Percentiles rank a stretch among this genome's conserved stretches.
Evolutionary conservation across 2,113 vertebrate genomes (phyloP).

Genomic region (Aptenodytes forsteri): DNA sequence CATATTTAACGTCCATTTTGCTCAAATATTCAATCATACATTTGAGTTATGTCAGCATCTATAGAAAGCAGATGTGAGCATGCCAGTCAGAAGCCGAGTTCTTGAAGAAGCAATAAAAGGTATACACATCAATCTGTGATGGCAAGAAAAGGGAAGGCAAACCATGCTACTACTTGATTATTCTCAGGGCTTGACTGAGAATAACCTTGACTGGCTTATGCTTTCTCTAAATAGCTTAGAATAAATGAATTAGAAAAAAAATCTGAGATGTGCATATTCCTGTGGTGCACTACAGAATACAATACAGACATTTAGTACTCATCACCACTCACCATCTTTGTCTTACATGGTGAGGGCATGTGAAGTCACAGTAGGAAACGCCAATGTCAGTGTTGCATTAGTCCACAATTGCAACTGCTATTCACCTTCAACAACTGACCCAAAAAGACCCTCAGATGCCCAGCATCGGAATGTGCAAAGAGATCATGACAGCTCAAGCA

Average conservation of each 20-base stretch:
- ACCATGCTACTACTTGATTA: neutral
- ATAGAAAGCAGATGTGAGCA: neutral
- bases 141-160: neutral
- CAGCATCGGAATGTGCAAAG: neutral
- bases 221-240: neutral
- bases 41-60: neutral
- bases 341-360: rapidly evolving
- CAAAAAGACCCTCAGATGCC: neutral
- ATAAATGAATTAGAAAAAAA: neutral
- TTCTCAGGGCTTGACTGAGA: neutral
- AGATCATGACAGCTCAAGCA: neutral
- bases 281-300: neutral
- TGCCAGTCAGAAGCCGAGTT: neutral
- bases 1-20: neutral
- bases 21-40: neutral
- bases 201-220: neutral
- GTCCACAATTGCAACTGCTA: neutral
- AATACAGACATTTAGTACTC: neutral
- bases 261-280: neutral
- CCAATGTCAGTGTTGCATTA: rapidly evolving
- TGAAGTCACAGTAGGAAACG: neutral
- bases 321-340: neutral
- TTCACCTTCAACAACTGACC: neutral
- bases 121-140: rapidly evolving
- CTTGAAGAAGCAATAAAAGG: neutral